phyloP scores from a whole-genome alignment of 2,797 vertebrate genomes.

The Diplodus sargus region DNA sequence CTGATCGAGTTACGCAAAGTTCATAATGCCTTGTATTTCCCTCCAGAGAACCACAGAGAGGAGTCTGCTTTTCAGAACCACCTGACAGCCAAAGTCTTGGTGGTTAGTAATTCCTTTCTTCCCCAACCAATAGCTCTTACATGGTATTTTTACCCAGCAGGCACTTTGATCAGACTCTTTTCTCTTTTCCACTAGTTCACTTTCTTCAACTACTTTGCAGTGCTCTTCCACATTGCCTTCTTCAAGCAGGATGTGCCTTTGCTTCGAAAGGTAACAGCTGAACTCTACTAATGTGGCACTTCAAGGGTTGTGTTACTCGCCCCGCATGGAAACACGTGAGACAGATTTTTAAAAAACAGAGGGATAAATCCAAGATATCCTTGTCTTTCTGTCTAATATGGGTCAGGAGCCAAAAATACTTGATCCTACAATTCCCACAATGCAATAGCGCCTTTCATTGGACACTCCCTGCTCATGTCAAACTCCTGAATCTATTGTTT shows the following conservation, averaged over 20 bases:
- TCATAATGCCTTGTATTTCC: not conserved
- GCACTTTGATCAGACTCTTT: not conserved
- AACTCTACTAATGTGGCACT: not conserved
- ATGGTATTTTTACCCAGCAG: not conserved
- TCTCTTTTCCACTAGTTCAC: conserved; percentile 83
- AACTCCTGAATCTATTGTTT: too few species aligned
- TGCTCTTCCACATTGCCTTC: conserved; percentile 89
- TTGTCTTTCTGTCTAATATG: not conserved
- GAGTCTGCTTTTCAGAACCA: conserved; percentile 86
- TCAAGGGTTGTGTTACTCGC: not conserved
- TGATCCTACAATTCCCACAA: too few species aligned
- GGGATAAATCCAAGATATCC: not conserved
- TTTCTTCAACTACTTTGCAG: conserved; percentile 89
- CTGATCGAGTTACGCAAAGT: not conserved
- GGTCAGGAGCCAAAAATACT: not conserved
- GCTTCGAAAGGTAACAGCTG: conserved; percentile 83
- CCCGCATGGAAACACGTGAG: too few species aligned
- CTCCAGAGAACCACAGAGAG: conserved; percentile 88
- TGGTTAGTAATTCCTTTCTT: conserved; percentile 79
- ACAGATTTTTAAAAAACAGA: too few species aligned
- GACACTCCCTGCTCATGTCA: too few species aligned
- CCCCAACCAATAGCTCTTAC: not conserved
- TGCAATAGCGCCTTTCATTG: not conserved
- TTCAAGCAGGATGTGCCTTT: conserved; percentile 86
- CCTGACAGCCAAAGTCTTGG: conserved; percentile 86